Percentiles rank a stretch among this genome's conserved stretches.
These are phyloP conservation scores for Aspidoscelis tigris DNA, from an alignment of 2,113 vertebrate species.

Conservation along the genomic window DNA sequence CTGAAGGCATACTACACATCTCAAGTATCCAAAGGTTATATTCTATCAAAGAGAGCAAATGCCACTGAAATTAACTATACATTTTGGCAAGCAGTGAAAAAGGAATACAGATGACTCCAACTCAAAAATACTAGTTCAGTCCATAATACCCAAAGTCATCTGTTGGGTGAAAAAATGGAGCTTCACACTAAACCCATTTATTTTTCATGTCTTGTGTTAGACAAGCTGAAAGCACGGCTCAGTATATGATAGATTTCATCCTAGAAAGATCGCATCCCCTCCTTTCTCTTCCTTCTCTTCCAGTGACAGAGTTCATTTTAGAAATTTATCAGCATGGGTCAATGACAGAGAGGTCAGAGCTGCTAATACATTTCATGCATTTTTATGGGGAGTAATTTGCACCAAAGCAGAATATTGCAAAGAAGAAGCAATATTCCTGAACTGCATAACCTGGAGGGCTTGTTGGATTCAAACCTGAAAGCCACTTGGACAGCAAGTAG, in stretches of 20 bases:
- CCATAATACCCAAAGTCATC: slow-evolving; percentile 44
- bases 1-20: slow-evolving; percentile 13
- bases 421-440: not conserved
- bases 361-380: slow-evolving; percentile 43
- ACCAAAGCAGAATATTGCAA: not conserved
- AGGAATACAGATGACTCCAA: slow-evolving; percentile 38
- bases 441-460: too few species aligned
- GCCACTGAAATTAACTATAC: slow-evolving; percentile 26
- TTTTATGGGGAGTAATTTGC: slow-evolving; percentile 42
- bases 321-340: slow-evolving; percentile 56
- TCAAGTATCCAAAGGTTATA: slow-evolving; percentile 24
- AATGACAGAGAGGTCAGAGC: slow-evolving; percentile 51
- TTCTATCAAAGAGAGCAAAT: slow-evolving; percentile 29
- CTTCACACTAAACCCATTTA: slow-evolving; percentile 49
- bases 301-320: not conserved
- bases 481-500: not conserved
- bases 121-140: slow-evolving; percentile 34
- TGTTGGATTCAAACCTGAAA: not conserved
- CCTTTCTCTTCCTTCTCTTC: slow-evolving; percentile 27
- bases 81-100: slow-evolving; percentile 51
- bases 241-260: slow-evolving; percentile 62
- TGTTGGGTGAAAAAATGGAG: slow-evolving; percentile 37
- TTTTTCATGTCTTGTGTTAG: slow-evolving; percentile 59
- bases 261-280: slow-evolving; percentile 43
- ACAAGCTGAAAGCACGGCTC: slow-evolving; percentile 50